Conservation (phyloP, 2,113 vertebrate genomes). For the Ciconia boyciana region DNA sequence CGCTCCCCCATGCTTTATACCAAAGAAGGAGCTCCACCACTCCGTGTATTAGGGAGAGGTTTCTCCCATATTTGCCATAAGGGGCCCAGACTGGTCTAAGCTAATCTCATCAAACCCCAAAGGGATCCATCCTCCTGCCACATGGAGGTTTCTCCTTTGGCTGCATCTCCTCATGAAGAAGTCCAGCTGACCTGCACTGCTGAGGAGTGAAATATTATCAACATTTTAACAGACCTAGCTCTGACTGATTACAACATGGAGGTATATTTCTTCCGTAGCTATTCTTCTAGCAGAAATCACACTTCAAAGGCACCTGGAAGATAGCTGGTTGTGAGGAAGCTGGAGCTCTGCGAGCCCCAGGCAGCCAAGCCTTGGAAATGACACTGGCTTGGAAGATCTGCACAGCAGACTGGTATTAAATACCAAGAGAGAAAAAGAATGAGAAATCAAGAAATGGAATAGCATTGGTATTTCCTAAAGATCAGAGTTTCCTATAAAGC, state of each 20-base stretch:
- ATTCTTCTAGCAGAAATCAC: not conserved
- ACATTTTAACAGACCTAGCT: not conserved
- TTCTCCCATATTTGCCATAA: not conserved
- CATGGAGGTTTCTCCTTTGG: not conserved
- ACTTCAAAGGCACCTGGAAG: not conserved
- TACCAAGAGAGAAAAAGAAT: not conserved
- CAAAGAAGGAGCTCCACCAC: not conserved
- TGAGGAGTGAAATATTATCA: not conserved
- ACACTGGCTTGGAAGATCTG: not conserved
- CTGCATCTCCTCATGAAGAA: not conserved
- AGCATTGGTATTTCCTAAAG: constrained; percentile 18
- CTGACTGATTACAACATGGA: not conserved
- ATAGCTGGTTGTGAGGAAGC: not conserved
- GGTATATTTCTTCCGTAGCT: not conserved
- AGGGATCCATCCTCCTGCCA: not conserved
- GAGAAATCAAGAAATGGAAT: constrained; percentile 18
- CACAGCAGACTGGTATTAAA: not conserved
- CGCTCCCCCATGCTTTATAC: not conserved
- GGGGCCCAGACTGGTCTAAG: not conserved
- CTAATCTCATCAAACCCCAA: not conserved
- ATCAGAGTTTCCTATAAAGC: constrained; percentile 8
- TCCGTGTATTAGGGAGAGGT: fast-evolving
- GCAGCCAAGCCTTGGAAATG: not conserved
- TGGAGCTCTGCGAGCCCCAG: not conserved
- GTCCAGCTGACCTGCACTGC: not conserved